Percentiles rank a stretch among this genome's conserved stretches.
Evolutionary conservation across 2,797 vertebrate genomes (phyloP).

Genomic region (Esox lucius): DNA sequence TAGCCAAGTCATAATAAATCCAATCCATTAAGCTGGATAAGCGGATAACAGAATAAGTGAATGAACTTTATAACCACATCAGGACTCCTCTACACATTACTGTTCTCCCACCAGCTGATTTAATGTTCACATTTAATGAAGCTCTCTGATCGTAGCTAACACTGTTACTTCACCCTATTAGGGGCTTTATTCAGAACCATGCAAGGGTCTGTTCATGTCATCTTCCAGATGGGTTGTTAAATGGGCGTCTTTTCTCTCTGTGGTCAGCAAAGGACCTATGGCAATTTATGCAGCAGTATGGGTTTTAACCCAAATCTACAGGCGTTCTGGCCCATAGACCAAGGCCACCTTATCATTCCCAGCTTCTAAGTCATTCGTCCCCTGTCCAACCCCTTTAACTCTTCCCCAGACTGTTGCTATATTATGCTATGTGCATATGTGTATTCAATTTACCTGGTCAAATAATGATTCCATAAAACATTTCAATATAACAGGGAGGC

Average conservation of each 20-base stretch:
- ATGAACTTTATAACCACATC: conserved; percentile 32
- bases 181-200: conserved; percentile 19
- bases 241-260: no score
- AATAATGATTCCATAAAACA: not conserved
- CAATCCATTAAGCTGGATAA: conserved; percentile 20
- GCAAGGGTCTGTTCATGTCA: not conserved
- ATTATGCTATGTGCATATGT: no score
- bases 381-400: no score
- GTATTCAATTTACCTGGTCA: not conserved
- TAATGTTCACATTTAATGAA: conserved; percentile 35
- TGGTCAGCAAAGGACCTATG: no score
- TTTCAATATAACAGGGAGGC: no score
- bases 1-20: conserved; percentile 3
- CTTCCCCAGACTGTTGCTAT: no score
- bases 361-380: no score
- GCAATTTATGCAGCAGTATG: no score
- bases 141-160: conserved; percentile 24
- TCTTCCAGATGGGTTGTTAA: no score
- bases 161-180: conserved; percentile 30
- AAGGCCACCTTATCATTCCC: no score
- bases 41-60: conserved; percentile 35
- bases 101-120: conserved; percentile 29
- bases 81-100: conserved; percentile 21
- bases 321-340: no score
- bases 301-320: no score